A percentile compares a stretch with the other conserved stretches of the same genome.
phyloP scores from a whole-genome alignment of 1,140 invertebrate species.

The Hylaeus volcanicus region DNA sequence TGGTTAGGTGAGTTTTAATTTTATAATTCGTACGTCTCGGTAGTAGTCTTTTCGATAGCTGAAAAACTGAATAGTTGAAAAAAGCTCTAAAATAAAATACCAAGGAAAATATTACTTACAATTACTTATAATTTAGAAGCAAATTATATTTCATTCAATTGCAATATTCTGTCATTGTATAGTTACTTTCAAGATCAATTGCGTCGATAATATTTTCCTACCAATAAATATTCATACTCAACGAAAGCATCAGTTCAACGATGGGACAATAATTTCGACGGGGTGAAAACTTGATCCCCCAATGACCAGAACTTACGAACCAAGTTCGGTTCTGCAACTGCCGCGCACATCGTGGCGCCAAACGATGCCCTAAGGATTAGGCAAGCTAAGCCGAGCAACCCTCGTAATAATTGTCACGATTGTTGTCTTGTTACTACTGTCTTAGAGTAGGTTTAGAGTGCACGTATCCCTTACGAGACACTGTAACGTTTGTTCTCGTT shows the following conservation, averaged over 20 bases:
- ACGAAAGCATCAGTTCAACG: background rate
- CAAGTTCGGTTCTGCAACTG: slow-evolving; percentile 19
- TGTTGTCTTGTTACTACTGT: background rate
- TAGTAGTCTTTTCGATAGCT: too few relatives aligned
- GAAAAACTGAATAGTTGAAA: too few relatives aligned
- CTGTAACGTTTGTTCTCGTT: background rate
- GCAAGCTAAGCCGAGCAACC: background rate
- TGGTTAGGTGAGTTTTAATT: too few relatives aligned
- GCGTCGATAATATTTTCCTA: background rate
- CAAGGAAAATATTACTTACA: too few relatives aligned
- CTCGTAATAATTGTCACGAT: slow-evolving; percentile 10
- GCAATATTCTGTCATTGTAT: background rate
- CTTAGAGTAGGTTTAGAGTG: background rate
- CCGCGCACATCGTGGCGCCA: background rate
- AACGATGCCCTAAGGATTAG: slow-evolving; percentile 30
- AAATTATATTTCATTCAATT: too few relatives aligned
- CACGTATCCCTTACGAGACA: background rate
- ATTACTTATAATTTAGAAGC: too few relatives aligned
- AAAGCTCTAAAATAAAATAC: too few relatives aligned
- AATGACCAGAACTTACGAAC: slow-evolving; percentile 24
- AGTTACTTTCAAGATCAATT: background rate
- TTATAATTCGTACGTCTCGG: too few relatives aligned
- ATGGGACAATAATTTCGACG: slow-evolving; percentile 1
- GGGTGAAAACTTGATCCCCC: slow-evolving; percentile 36
- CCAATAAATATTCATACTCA: slow-evolving; percentile 5